Conservation (phyloP, 2,797 vertebrate genomes). For the Chromobotia macracanthus region DNA sequence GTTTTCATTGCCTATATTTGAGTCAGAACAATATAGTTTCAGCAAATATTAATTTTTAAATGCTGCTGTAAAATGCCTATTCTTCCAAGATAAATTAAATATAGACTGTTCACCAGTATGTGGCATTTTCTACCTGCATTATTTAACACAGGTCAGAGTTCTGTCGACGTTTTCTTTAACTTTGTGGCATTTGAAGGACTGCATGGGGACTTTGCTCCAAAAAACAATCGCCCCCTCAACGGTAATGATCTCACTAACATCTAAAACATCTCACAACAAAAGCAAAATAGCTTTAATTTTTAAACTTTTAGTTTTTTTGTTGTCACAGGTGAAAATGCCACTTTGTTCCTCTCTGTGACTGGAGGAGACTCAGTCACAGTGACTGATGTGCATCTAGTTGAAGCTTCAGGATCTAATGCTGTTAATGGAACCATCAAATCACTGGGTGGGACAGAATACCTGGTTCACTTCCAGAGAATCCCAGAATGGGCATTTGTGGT, state of each 20-base stretch:
- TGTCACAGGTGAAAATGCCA: neutral
- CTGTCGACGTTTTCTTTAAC: neutral
- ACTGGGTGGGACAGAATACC: neutral
- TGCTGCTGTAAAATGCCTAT: no score
- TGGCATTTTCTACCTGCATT: no score
- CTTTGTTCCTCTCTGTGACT: neutral
- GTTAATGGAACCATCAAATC: neutral
- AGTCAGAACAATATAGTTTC: no score
- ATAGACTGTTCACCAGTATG: no score
- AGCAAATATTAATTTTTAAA: no score
- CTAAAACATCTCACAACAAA: no score
- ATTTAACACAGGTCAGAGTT: neutral
- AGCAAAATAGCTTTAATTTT: no score
- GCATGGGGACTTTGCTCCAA: no score
- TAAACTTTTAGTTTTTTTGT: no score
- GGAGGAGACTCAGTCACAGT: neutral
- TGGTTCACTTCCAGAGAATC: neutral
- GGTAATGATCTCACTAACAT: neutral
- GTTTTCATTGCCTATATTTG: no score
- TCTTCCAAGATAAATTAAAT: no score
- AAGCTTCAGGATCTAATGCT: neutral
- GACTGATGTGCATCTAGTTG: neutral
- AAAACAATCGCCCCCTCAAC: neutral
- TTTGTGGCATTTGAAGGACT: no score
- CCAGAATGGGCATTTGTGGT: conserved; percentile 1